Base-by-base conservation (phyloP, 2,888 invertebrate species). In the Eueremaeus valkanovi region DNA sequence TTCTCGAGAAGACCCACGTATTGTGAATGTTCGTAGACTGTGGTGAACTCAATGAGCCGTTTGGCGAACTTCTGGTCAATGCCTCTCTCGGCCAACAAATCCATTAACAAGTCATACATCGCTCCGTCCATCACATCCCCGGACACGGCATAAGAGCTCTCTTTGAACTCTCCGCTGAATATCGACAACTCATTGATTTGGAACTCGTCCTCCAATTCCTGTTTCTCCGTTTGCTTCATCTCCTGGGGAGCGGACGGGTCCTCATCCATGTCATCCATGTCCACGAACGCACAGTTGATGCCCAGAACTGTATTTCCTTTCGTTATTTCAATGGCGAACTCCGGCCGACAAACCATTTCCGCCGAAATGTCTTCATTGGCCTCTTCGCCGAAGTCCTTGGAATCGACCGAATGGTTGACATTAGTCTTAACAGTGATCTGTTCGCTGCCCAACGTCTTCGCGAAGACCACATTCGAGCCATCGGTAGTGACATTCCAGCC, bases 61-160 rank as follows among this genome's bases (percentile, higher is more conserved):
- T 92, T 91, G 0, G 90, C 92, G 84, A 99, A 97, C 78, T 94
- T 92, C 81, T 94, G 94, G 82, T 91, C 90, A 77, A 99, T 86
- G 45, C 98, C 98, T 81, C 98, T 93, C 83, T 98, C 98, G 84
- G 97, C 97, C 76, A 99, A 86, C 80, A 95, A 87, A 82, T 96
- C 95, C 90, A 98, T 92, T 79, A 99, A 85, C 70, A 95, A 87
- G 83, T 97, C 96, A 82, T 97, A 97, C 74, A 97, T 85, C 82
- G 94, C 93, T 81, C 94, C 95, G 85, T 98, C 98, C 74, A 98
- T 88, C 77, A 96, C 92, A 83, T 95, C 95, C 68, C 96, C 96
- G 76, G 93, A 91, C 9, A 96, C 94, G 3, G 93, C 90, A 80
- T 86, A 87, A 81, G 94, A 93, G 16, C 90, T 88, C 81, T 91